phyloP scores from a whole-genome alignment of 2,888 invertebrate genomes.

The Melolontha melolontha region DNA sequence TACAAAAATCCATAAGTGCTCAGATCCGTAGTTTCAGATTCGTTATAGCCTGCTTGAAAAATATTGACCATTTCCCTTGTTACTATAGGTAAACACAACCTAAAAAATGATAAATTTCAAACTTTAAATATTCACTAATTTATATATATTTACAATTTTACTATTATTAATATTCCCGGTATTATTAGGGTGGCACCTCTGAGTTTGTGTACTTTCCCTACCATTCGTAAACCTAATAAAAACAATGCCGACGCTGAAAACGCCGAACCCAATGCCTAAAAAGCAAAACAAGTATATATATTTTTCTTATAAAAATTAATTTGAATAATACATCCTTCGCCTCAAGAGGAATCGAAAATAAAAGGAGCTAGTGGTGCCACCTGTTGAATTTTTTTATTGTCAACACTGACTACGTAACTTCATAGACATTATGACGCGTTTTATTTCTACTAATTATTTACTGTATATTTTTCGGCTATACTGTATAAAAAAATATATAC shows the following conservation, averaged over 20 bases:
- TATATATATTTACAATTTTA: slow-evolving; percentile 80
- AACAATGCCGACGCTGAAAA: slow-evolving; percentile 94
- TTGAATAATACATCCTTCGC: slow-evolving; percentile 35
- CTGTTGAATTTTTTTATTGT: too few relatives aligned
- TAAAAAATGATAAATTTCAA: slow-evolving; percentile 31
- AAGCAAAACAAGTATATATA: slow-evolving; percentile 50
- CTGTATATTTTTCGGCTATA: too few relatives aligned
- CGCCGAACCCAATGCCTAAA: slow-evolving; percentile 83
- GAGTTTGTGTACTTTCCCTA: slow-evolving; percentile 86
- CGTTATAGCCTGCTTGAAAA: slow-evolving; percentile 75
- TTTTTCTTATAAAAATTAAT: slow-evolving; percentile 1
- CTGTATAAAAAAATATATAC: too few relatives aligned
- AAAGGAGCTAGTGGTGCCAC: too few relatives aligned
- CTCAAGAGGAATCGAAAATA: too few relatives aligned
- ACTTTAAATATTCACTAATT: slow-evolving; percentile 19
- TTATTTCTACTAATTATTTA: too few relatives aligned
- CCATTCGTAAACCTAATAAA: slow-evolving; percentile 90
- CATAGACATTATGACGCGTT: too few relatives aligned
- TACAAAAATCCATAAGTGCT: slow-evolving; percentile 96
- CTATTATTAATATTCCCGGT: slow-evolving; percentile 88
- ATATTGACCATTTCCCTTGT: slow-evolving; percentile 88
- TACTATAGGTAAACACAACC: slow-evolving; percentile 80
- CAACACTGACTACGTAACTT: too few relatives aligned
- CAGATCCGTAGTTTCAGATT: slow-evolving; percentile 82
- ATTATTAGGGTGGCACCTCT: slow-evolving; percentile 83